Conservation (phyloP, 1,140 invertebrate genomes). For the Drosophila arawakana region DNA sequence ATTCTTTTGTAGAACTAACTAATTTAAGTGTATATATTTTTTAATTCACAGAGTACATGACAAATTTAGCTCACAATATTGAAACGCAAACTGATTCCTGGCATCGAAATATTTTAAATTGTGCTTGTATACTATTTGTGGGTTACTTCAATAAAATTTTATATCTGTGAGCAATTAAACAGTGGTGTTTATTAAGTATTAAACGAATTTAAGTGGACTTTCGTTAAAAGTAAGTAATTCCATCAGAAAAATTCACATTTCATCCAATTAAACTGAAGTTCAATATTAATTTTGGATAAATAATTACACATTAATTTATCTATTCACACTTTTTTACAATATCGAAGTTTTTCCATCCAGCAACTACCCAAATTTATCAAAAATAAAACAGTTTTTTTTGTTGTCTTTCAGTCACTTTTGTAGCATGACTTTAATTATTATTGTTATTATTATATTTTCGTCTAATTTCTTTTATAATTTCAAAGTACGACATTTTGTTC, state of each 20-base stretch:
- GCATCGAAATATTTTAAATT: constrained; percentile 10
- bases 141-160: constrained; percentile 61
- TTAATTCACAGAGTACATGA: constrained; percentile 61
- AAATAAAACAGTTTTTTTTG: constrained; percentile 14
- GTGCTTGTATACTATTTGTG: constrained; percentile 48
- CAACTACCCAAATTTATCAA: not conserved
- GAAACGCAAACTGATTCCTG: not conserved
- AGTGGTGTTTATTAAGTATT: not conserved
- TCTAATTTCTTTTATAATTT: constrained; percentile 49
- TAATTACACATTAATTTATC: no score
- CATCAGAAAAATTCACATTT: no score
- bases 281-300: no score
- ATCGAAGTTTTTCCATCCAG: not conserved
- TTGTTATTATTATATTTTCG: constrained; percentile 32
- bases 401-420: constrained; percentile 60
- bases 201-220: not conserved
- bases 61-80: constrained; percentile 26
- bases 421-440: constrained; percentile 49
- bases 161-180: constrained; percentile 4
- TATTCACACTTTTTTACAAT: no score
- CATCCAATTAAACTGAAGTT: no score
- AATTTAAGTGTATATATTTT: no score
- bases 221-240: no score
- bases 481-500: constrained; percentile 42
- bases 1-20: no score